Evolutionary conservation across 2,888 invertebrate genomes (phyloP), one percentile per base, ranked within the genome.

Genomic region (Hemithea aestivaria): DNA sequence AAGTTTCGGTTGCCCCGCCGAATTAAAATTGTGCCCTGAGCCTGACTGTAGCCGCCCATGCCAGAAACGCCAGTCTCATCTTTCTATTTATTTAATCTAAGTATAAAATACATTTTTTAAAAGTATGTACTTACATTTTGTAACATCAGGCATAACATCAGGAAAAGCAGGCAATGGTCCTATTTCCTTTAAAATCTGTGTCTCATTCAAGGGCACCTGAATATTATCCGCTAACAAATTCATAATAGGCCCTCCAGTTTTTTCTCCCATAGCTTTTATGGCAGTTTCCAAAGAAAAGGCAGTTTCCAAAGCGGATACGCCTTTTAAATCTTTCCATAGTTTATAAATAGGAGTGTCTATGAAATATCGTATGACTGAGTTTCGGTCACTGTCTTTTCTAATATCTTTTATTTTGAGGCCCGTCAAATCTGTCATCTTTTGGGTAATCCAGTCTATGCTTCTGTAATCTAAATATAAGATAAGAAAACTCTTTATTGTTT

Each of bases 391-490:
- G 8, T 67, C 59, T 10, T 56, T 60, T 45, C 74, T 78, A 8
- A 85, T 41, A 1, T 71, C 62, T 35, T 63, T 72, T 35, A 83
- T 68, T 43, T 78, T 65, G 0, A 83, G 56, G 1, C 76, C 74
- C 0, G 83, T 79, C 7, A 87, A 40, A 22, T 76, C 65, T 0
- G 70, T 44, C 67, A 85, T 78, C 40, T 71, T 80, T 1, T 65
- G 59, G 23, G 65, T 67, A 37, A 63, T 74, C 27, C 58, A 65
- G 1, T 65, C 71, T 2, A 69, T 40, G 37, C 73, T 69, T 47
- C 59, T 68, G 48, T 63, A 66, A 64, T 82, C 85, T 85, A 54
- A 9, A 61, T 62, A 28, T 12, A n/a, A n/a, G n/a, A 35, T 11
- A 10, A 29, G 6, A 6, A 29, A 31, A n/a, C n/a, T n/a, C n/a